These are phyloP conservation scores for Balanococcus diminutus DNA, from an alignment of 2,888 invertebrate genomes.

Conservation along the genomic window DNA sequence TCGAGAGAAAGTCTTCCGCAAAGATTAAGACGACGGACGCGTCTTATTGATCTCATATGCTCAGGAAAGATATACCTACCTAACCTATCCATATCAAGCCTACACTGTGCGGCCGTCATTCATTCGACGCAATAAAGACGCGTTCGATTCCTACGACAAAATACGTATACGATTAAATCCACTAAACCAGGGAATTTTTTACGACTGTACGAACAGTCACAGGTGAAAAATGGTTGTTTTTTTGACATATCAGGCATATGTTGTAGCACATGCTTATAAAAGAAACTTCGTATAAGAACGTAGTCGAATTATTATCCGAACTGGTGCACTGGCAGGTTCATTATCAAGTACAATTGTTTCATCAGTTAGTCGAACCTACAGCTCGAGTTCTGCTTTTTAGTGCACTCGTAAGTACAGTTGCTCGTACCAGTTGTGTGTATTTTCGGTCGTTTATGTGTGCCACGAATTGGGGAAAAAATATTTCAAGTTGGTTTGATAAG, in stretches of 20 bases:
- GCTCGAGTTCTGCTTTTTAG: background rate
- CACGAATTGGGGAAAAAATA: too few relatives aligned
- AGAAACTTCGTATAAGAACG: background rate
- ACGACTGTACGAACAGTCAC: background rate
- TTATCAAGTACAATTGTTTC: conserved; percentile 12
- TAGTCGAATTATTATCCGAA: background rate
- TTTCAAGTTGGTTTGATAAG: too few relatives aligned
- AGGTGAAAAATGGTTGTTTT: conserved; percentile 16
- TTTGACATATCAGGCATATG: background rate
- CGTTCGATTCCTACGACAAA: background rate
- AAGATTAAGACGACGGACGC: background rate
- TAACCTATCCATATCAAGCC: background rate
- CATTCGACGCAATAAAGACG: too few relatives aligned
- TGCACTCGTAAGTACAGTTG: background rate
- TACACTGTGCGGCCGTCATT: background rate
- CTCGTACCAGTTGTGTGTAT: background rate
- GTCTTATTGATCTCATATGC: background rate
- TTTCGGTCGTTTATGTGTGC: too few relatives aligned
- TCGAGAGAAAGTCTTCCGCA: conserved; percentile 27
- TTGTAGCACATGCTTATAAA: background rate
- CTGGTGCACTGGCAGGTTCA: background rate
- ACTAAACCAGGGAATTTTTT: background rate
- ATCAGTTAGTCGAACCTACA: background rate
- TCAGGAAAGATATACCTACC: background rate
- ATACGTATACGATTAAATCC: background rate